These are phyloP conservation scores for Harpagifer antarcticus DNA, from an alignment of 2,797 vertebrate species.

Conservation along the genomic window DNA sequence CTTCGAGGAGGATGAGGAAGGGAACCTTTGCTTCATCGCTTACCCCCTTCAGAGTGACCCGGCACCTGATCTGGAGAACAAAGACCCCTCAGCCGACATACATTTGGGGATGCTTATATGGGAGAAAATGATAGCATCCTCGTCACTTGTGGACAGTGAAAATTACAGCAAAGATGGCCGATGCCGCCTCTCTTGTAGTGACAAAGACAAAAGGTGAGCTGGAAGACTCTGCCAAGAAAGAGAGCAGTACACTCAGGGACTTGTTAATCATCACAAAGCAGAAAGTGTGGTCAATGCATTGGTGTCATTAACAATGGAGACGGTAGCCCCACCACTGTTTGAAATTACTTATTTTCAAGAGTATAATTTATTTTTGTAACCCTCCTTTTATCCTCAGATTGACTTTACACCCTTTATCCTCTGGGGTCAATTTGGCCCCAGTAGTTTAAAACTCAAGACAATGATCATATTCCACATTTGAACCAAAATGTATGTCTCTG, in stretches of 20 bases:
- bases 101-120: constrained; percentile 90
- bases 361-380: no score
- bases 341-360: no score
- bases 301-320: no score
- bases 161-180: constrained; percentile 88
- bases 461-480: no score
- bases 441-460: no score
- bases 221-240: not conserved
- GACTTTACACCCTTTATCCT: no score
- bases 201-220: constrained; percentile 92
- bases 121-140: constrained; percentile 87
- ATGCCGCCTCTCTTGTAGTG: constrained; percentile 89
- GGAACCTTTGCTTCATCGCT: constrained; percentile 94
- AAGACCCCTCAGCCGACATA: constrained; percentile 88
- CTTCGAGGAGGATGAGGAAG: constrained; percentile 97
- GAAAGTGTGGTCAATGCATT: not conserved
- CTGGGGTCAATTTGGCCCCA: no score
- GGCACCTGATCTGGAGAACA: constrained; percentile 88
- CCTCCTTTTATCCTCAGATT: no score
- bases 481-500: no score
- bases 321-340: no score
- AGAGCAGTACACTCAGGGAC: not conserved
- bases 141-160: constrained; percentile 87
- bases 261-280: not conserved
- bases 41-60: constrained; percentile 93